A percentile compares a stretch with the other conserved stretches of the same genome.
phyloP scores from a whole-genome alignment of 1,140 invertebrate species.

The Bombus confusus region DNA sequence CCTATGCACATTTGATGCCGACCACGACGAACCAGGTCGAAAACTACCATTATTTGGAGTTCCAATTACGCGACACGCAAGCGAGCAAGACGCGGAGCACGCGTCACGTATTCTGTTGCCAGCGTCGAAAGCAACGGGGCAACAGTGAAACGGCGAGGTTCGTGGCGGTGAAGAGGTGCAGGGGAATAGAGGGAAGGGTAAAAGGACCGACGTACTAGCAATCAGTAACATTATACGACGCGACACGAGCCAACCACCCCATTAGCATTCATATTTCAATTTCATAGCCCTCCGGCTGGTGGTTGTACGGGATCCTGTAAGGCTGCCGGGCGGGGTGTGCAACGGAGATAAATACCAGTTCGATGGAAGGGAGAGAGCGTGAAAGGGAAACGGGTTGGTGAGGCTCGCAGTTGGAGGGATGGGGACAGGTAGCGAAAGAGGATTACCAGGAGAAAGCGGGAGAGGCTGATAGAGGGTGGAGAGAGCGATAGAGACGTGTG shows the following conservation, averaged over 20 bases:
- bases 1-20: neutral
- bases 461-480: neutral
- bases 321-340: constrained; percentile 36
- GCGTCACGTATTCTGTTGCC: constrained; percentile 25
- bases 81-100: constrained; percentile 16
- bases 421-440: constrained; percentile 47
- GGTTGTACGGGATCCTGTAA: constrained; percentile 54
- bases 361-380: constrained; percentile 42
- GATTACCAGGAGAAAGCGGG: constrained; percentile 34
- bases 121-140: constrained; percentile 7
- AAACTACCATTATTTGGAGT: constrained; percentile 31
- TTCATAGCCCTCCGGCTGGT: constrained; percentile 68
- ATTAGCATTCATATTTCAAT: constrained; percentile 79
- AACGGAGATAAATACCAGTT: constrained; percentile 62
- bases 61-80: constrained; percentile 31
- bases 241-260: constrained; percentile 63
- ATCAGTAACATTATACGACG: constrained; percentile 68
- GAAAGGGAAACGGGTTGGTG: constrained; percentile 7
- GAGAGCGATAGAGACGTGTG: neutral
- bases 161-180: neutral
- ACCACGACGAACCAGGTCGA: neutral
- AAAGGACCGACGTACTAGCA: constrained; percentile 54
- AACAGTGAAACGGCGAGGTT: neutral
- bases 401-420: neutral
- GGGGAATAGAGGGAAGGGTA: constrained; percentile 5